Conservation (phyloP, 2,888 invertebrate species). For the Drosophila formosana region DNA sequence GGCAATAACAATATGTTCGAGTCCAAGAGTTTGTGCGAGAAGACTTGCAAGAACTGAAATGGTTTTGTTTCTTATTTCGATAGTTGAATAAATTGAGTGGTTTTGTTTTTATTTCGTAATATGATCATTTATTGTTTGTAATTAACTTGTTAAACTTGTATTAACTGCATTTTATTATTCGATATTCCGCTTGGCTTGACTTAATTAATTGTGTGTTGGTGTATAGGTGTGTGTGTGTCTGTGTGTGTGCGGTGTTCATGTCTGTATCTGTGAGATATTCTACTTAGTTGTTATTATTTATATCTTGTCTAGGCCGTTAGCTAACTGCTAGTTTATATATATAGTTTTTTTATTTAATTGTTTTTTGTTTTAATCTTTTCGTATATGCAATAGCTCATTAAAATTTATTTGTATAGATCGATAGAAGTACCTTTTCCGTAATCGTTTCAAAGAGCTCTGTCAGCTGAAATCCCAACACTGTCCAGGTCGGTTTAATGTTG, state of each 20-base stretch:
- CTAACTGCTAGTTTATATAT: conserved; percentile 1
- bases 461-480: conserved; percentile 13
- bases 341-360: neutral
- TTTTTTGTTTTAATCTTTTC: neutral
- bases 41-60: conserved; percentile 85
- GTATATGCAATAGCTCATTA: neutral
- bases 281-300: conserved; percentile 3
- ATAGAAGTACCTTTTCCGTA: conserved; percentile 2
- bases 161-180: conserved; percentile 55
- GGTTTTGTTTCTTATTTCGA: neutral
- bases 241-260: no score
- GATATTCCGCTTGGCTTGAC: conserved; percentile 11
- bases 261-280: neutral
- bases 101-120: conserved; percentile 36
- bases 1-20: conserved; percentile 92
- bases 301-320: neutral
- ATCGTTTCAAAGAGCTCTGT: neutral
- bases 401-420: neutral
- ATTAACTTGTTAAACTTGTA: conserved; percentile 60
- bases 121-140: conserved; percentile 65
- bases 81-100: conserved; percentile 26
- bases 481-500: conserved; percentile 1
- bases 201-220: conserved; percentile 14
- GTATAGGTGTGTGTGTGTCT: neutral
- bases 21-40: conserved; percentile 87